A percentile compares a stretch with the other conserved stretches of the same genome.
These are phyloP conservation scores for Vombatus ursinus DNA, from an alignment of 2,113 vertebrate species.

Conservation along the genomic window DNA sequence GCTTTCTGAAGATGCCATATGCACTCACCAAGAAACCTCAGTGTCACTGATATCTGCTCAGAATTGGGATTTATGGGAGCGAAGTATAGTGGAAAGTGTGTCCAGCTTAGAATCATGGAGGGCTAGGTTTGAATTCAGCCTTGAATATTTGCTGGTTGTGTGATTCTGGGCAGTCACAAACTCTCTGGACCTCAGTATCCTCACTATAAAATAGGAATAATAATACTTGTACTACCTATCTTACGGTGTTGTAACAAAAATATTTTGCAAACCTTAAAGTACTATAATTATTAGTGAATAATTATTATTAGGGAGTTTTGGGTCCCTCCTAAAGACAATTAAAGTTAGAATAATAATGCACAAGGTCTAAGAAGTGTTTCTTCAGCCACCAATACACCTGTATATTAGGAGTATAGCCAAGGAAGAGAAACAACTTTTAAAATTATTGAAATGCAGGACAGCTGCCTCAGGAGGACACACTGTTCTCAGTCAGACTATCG, in stretches of 20 bases:
- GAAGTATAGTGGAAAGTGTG: neutral
- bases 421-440: neutral
- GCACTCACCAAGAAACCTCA: neutral
- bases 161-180: neutral
- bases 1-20: neutral
- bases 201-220: neutral
- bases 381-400: neutral
- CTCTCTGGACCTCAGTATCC: neutral
- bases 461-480: neutral
- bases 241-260: neutral
- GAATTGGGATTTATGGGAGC: neutral
- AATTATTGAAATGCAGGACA: neutral
- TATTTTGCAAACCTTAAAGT: neutral
- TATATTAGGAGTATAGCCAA: neutral
- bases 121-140: neutral
- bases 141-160: neutral
- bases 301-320: neutral
- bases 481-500: neutral
- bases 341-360: neutral
- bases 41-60: neutral
- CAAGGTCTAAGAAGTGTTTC: neutral
- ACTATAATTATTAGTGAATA: neutral
- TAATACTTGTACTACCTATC: neutral
- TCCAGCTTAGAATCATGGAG: neutral
- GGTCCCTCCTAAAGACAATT: neutral